Conservation (phyloP, 2,113 vertebrate genomes). For the Passer domesticus region DNA sequence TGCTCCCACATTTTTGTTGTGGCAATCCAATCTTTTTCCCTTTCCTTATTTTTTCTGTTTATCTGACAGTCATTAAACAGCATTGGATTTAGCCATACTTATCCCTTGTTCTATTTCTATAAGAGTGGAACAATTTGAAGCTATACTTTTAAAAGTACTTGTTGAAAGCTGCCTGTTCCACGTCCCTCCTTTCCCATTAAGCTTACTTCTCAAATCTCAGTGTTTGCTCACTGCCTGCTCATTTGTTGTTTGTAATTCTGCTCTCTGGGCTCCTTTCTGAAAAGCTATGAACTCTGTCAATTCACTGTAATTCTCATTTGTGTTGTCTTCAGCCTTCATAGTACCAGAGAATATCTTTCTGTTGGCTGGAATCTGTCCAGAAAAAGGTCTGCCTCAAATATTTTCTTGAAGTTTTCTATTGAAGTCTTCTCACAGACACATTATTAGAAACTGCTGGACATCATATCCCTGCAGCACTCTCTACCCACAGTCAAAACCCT, state of each 20-base stretch:
- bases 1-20: not conserved
- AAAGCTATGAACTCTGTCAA: not conserved
- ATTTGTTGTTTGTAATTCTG: not conserved
- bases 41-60: not conserved
- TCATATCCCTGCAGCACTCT: not conserved
- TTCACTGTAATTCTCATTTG: not conserved
- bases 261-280: not conserved
- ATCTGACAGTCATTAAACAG: not conserved
- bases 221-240: not conserved
- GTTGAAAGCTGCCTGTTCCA: not conserved
- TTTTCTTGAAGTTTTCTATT: not conserved
- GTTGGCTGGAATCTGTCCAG: not conserved
- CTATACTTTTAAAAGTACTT: not conserved
- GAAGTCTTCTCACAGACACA: not conserved
- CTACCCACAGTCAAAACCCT: not conserved
- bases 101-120: not conserved
- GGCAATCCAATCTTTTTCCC: not conserved
- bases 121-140: not conserved
- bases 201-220: not conserved
- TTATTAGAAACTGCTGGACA: not conserved
- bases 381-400: not conserved
- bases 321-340: not conserved
- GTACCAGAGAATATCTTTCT: not conserved
- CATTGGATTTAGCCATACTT: not conserved
- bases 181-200: not conserved